Evolutionary conservation across 2,888 invertebrate genomes (phyloP).

Genomic region (Calameuta idolon): DNA sequence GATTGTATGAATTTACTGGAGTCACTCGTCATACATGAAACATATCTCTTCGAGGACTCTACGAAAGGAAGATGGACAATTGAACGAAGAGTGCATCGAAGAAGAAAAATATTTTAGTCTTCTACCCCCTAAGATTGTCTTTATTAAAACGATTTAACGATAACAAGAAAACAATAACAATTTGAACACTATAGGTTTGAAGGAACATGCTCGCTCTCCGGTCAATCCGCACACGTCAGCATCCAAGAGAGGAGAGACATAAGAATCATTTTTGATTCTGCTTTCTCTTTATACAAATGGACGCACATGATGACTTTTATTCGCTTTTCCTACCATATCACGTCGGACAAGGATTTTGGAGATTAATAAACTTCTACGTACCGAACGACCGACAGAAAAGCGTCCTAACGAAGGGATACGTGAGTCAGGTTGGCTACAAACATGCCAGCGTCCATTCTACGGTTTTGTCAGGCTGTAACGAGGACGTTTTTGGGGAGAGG

Average conservation of each 20-base stretch:
- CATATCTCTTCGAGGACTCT: background rate
- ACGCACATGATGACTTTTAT: background rate
- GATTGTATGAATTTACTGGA: constrained; percentile 7
- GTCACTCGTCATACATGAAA: background rate
- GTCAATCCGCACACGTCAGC: constrained; percentile 11
- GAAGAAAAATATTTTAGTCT: background rate
- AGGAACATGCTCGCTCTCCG: constrained; percentile 51
- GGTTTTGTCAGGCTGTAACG: constrained; percentile 57
- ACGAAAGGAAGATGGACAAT: background rate
- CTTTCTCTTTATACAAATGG: constrained; percentile 21
- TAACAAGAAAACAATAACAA: constrained; percentile 60
- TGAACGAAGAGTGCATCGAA: background rate
- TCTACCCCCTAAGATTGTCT: constrained; percentile 42
- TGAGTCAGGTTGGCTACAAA: constrained; percentile 4
- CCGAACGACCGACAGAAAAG: constrained; percentile 9
- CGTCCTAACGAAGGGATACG: constrained; percentile 1
- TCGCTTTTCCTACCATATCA: background rate
- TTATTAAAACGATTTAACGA: constrained; percentile 58
- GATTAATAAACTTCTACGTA: background rate
- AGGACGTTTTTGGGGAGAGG: constrained; percentile 67
- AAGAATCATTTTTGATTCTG: background rate
- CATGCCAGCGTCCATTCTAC: constrained; percentile 31
- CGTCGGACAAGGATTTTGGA: background rate
- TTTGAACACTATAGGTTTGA: constrained; percentile 53
- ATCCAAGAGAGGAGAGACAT: background rate